These are phyloP conservation scores for Tichodroma muraria DNA, from an alignment of 2,113 vertebrate genomes.

Conservation along the genomic window DNA sequence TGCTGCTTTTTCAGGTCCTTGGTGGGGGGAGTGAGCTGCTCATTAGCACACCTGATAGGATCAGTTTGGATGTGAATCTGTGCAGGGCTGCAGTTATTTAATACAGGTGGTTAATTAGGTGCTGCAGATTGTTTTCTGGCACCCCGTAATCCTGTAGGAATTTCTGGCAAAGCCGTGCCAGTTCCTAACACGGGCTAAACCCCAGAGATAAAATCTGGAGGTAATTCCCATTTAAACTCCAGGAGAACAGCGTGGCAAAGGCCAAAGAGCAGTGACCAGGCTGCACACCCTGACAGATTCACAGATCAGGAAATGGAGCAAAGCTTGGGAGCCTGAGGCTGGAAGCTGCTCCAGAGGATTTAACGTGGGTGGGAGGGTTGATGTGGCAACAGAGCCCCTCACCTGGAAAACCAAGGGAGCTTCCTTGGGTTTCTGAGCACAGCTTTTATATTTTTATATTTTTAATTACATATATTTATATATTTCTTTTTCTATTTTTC, in stretches of 20 bases:
- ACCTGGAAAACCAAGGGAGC: background rate
- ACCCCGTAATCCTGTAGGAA: background rate
- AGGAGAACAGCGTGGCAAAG: background rate
- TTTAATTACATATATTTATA: no score
- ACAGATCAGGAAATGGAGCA: accelerated
- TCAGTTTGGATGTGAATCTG: background rate
- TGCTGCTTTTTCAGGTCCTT: background rate
- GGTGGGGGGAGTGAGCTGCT: background rate
- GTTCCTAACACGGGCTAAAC: background rate
- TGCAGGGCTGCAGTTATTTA: background rate
- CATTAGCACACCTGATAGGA: no score
- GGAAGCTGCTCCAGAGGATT: background rate
- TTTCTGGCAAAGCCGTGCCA: background rate
- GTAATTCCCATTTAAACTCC: background rate
- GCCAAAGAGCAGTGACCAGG: background rate
- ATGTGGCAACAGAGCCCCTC: background rate
- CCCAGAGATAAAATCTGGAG: background rate
- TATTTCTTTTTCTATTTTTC: no score
- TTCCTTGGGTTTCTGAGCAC: background rate
- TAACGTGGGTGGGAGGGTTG: background rate
- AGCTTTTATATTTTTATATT: background rate
- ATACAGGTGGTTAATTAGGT: background rate
- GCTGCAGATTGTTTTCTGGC: background rate
- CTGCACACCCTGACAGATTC: background rate
- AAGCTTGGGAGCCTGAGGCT: background rate